Evolutionary conservation across 2,113 vertebrate genomes (phyloP).

Genomic region (Phocoena sinus): DNA sequence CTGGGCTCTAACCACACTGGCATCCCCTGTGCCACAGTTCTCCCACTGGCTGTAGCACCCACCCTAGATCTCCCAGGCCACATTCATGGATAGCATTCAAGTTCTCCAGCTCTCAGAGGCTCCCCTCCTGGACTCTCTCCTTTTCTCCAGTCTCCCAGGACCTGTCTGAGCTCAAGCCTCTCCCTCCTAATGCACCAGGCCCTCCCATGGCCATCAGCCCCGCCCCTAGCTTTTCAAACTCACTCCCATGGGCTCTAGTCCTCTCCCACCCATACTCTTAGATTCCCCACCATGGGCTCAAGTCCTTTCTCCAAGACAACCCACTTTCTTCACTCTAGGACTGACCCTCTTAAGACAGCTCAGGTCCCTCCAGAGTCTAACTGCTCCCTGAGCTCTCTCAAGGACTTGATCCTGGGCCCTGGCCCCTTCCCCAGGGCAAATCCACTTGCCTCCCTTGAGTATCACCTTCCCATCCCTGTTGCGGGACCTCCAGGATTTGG

Average conservation of each 20-base stretch:
- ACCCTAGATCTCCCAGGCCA: neutral
- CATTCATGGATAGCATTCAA: accelerated
- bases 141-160: neutral
- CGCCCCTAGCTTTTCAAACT: neutral
- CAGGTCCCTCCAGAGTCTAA: neutral
- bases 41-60: neutral
- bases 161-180: no score
- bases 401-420: neutral
- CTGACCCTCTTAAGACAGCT: neutral
- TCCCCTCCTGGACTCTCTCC: no score
- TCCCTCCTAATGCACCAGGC: neutral
- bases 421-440: neutral
- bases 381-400: neutral
- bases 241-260: neutral
- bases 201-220: neutral
- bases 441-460: neutral
- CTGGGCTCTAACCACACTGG: no score
- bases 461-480: neutral
- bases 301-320: neutral
- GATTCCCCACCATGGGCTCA: neutral
- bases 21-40: accelerated
- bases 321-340: neutral
- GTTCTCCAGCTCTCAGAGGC: neutral
- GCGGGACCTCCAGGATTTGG: neutral
- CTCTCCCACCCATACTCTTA: neutral